phyloP scores from a whole-genome alignment of 1,140 invertebrate species.

The Littorina saxatilis region DNA sequence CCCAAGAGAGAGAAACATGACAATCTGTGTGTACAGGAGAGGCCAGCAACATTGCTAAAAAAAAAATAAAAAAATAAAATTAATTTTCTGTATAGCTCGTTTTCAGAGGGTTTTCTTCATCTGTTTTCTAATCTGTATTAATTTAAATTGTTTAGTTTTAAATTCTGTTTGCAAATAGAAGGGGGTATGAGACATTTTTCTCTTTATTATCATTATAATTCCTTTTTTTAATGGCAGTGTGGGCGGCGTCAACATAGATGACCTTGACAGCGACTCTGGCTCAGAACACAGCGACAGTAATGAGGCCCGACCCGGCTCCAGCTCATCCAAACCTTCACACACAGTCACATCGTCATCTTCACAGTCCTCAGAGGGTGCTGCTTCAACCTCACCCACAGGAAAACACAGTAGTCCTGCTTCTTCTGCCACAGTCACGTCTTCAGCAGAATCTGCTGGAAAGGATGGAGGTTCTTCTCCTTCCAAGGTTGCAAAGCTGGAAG shows the following conservation, averaged over 20 bases:
- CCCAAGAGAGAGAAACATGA: too few relatives aligned
- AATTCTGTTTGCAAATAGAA: too few relatives aligned
- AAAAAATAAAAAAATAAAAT: too few relatives aligned
- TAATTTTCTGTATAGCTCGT: too few relatives aligned
- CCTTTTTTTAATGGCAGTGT: too few relatives aligned
- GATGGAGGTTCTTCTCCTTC: not conserved
- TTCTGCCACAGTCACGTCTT: slow-evolving; percentile 1
- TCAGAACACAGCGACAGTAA: slow-evolving; percentile 1
- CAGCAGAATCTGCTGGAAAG: not conserved
- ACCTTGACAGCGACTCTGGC: slow-evolving; percentile 51
- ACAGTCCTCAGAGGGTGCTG: not conserved
- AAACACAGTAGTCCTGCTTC: not conserved
- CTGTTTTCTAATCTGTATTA: too few relatives aligned
- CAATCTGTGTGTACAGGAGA: too few relatives aligned
- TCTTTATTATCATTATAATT: too few relatives aligned
- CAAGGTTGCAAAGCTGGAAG: not conserved
- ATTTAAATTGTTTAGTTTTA: too few relatives aligned
- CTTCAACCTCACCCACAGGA: not conserved
- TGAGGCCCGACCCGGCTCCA: not conserved
- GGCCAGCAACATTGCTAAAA: too few relatives aligned
- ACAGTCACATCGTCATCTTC: not conserved
- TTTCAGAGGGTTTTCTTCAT: too few relatives aligned
- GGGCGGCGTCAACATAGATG: slow-evolving; percentile 59
- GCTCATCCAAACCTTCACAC: not conserved
- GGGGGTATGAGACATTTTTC: too few relatives aligned